Evolutionary conservation across 2,888 invertebrate genomes (phyloP).

Genomic region (Conus canariensis): DNA sequence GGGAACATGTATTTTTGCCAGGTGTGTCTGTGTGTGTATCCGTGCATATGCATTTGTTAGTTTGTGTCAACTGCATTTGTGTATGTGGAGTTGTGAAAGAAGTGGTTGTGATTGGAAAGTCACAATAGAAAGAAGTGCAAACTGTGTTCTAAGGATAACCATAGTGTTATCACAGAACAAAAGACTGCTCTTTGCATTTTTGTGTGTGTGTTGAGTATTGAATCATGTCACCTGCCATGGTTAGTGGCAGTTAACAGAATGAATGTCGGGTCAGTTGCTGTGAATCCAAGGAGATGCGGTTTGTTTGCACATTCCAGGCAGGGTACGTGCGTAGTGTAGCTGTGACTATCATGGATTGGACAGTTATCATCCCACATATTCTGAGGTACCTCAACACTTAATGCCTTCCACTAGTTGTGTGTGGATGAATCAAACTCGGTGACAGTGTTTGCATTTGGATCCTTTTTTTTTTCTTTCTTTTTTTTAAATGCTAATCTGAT

Average conservation of each 20-base stretch:
- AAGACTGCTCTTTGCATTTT: too few relatives aligned
- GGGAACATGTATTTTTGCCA: not conserved
- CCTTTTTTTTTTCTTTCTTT: not conserved
- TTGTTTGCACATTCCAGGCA: too few relatives aligned
- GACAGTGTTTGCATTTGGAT: conserved; percentile 1
- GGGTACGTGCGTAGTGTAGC: too few relatives aligned
- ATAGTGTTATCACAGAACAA: too few relatives aligned
- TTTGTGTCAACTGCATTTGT: not conserved
- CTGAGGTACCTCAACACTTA: conserved; percentile 28
- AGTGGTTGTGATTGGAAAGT: too few relatives aligned
- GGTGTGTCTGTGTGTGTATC: conserved; percentile 1
- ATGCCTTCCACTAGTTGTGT: conserved; percentile 31
- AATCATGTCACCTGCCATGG: too few relatives aligned
- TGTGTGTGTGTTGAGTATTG: too few relatives aligned
- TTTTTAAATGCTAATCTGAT: not conserved
- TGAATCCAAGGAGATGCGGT: too few relatives aligned
- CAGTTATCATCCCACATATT: not conserved
- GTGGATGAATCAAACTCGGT: conserved; percentile 41
- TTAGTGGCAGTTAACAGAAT: too few relatives aligned
- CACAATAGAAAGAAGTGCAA: too few relatives aligned
- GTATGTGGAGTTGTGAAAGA: not conserved
- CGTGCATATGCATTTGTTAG: not conserved
- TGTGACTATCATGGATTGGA: not conserved
- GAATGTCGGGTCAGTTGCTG: too few relatives aligned
- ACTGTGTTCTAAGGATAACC: too few relatives aligned